phyloP scores from a whole-genome alignment of 2,113 vertebrate genomes.

The Crotalus viridis region DNA sequence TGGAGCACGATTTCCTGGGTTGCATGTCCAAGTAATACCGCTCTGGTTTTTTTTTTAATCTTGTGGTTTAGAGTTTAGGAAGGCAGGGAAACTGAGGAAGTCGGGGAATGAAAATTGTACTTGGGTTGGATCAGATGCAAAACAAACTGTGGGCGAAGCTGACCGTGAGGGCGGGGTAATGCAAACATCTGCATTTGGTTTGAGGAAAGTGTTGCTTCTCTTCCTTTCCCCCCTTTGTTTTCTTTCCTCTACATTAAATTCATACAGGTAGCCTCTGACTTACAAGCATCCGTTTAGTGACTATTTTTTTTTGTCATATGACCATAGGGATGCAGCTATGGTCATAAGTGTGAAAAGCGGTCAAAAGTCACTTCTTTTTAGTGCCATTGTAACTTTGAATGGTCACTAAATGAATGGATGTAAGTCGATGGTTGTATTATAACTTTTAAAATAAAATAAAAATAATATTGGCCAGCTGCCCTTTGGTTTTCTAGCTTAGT shows the following conservation, averaged over 20 bases:
- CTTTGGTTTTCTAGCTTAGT: not conserved
- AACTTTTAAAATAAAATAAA: not conserved
- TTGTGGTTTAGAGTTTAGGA: not conserved
- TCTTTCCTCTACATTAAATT: not conserved
- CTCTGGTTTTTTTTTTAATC: not conserved
- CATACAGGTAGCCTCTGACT: not conserved
- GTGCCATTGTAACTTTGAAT: not conserved
- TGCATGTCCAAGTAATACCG: conserved; percentile 90
- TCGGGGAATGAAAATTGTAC: not conserved
- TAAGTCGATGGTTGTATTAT: not conserved
- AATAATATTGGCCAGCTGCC: not conserved
- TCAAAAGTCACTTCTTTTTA: not conserved
- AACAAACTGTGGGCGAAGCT: not conserved
- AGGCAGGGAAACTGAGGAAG: not conserved
- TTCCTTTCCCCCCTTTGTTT: not conserved
- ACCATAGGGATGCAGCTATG: not conserved
- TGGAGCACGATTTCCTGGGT: conserved; percentile 91
- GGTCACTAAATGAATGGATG: not conserved
- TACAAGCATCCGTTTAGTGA: not conserved
- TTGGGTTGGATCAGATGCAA: not conserved
- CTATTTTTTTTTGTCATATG: not conserved
- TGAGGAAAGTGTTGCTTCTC: too few relatives aligned
- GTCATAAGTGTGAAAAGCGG: not conserved
- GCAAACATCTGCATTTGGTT: not conserved
- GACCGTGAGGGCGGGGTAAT: too few relatives aligned